Evolutionary conservation across 2,888 invertebrate species (phyloP).

Genomic region (Ochropacha duplaris): DNA sequence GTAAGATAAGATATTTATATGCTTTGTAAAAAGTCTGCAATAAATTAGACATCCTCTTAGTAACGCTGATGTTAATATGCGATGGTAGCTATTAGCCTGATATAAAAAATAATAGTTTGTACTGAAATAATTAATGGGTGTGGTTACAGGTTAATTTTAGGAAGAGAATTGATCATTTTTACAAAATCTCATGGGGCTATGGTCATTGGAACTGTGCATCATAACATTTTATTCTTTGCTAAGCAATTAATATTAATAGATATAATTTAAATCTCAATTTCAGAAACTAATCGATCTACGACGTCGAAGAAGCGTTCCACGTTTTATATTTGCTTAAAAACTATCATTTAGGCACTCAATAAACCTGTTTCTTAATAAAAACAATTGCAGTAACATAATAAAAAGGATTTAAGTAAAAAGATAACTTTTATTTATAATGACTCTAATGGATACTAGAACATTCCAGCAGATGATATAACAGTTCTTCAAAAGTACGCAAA

Average conservation of each 20-base stretch:
- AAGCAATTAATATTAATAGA: not conserved
- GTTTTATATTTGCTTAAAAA: not conserved
- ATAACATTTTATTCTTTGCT: not conserved
- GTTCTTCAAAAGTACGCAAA: not conserved
- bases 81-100: too few species aligned
- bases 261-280: not conserved
- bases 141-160: too few species aligned
- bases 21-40: not conserved
- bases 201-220: not conserved
- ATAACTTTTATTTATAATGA: not conserved
- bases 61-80: too few species aligned
- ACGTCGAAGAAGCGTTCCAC: slow-evolving; percentile 13
- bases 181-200: too few species aligned
- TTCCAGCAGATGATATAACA: not conserved
- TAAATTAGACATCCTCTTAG: too few species aligned
- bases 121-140: too few species aligned
- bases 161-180: too few species aligned
- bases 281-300: slow-evolving; percentile 8
- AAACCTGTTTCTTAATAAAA: not conserved
- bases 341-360: not conserved
- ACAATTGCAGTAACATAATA: too few species aligned
- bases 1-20: slow-evolving; percentile 50
- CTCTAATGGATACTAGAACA: not conserved
- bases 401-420: not conserved
- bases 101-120: too few species aligned